Evolutionary conservation across 2,888 invertebrate genomes (phyloP), one percentile per base, ranked within the genome.

Genomic region (Tortricodes alternella): DNA sequence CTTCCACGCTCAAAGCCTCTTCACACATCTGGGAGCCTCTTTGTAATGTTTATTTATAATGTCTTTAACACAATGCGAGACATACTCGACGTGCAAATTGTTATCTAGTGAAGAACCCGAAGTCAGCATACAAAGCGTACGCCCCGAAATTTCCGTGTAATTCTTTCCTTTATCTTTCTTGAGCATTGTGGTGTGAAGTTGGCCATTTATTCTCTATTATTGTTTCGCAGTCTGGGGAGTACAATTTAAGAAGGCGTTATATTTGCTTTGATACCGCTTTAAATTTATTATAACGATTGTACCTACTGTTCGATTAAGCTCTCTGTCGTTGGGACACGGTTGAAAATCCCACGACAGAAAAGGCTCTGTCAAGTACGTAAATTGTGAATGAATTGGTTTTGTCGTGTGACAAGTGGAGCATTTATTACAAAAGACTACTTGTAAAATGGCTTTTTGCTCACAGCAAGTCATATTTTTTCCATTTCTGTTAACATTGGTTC

Each of bases 141-240:
- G 81, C 86, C 85, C 82, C 71, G 63, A 85, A 83, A 88, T 86
- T 85, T 88, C 87, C 85, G 81, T 89, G 83, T 90, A 90, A 89
- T 87, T 82, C 83, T 81, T 73, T 65, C 81, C 72, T 83, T 89
- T 88, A 85, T 89, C 80, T 89, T 80, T 80, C 70, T 68, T 70
- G 58, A 66, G 76, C 70, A 83, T 89, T 89, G 87, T 88, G 83
- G 83, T 62, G 74, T 79, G 68, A 75, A 84, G 83, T 78, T 78
- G 81, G 72, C 85, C 83, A 89, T 89, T 88, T 85, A 85, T 83
- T 83, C 71, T 62, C 68, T 70, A 85, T 85, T 80, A 86, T 86
- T 87, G 85, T 87, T 81, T 88, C 79, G 73, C 80, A 59, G 76
- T 75, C 63, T 64, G 78, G 77, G 77, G 79, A 75, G 80, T 73